A percentile compares a stretch with the other conserved stretches of the same genome.
Evolutionary conservation across 2,797 vertebrate genomes (phyloP).

Genomic region (Aulostomus chinensis): DNA sequence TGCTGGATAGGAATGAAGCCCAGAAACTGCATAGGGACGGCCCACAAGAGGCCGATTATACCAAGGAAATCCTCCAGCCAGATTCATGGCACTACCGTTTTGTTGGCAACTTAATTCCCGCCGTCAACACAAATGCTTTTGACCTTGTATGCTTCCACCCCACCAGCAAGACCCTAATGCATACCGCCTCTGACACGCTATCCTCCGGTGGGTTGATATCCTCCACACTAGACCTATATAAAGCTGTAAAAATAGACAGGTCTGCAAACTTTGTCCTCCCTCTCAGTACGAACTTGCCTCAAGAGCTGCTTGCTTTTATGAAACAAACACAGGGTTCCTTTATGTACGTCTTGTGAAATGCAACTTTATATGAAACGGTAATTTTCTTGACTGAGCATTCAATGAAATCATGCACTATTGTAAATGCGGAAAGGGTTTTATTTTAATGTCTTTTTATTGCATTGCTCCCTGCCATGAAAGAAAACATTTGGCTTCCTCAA

Average conservation of each 20-base stretch:
- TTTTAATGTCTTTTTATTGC: slow-evolving; percentile 65
- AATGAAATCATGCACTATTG: slow-evolving; percentile 59
- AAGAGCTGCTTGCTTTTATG: slow-evolving; percentile 27
- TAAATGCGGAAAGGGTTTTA: too few species aligned
- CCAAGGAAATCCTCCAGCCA: not conserved
- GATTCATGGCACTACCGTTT: not conserved
- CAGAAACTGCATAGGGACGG: too few species aligned
- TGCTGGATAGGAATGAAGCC: too few species aligned
- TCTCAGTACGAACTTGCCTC: slow-evolving; percentile 14
- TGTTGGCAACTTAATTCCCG: slow-evolving; percentile 10
- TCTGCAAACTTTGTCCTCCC: slow-evolving; percentile 56
- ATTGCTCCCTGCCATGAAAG: slow-evolving; percentile 45
- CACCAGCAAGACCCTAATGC: slow-evolving; percentile 40
- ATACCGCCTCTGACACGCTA: slow-evolving; percentile 44
- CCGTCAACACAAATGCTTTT: slow-evolving; percentile 29
- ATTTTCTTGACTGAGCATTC: slow-evolving; percentile 62
- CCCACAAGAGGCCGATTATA: slow-evolving; percentile 1
- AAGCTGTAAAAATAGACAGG: slow-evolving; percentile 57
- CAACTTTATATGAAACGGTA: slow-evolving; percentile 57
- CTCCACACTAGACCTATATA: slow-evolving; percentile 55
- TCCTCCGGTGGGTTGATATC: slow-evolving; percentile 57
- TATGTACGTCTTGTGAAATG: slow-evolving; percentile 46
- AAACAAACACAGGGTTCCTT: slow-evolving; percentile 49
- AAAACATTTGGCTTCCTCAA: slow-evolving; percentile 52
- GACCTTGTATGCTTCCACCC: slow-evolving; percentile 52